Base-by-base conservation (phyloP, 2,797 vertebrate species). In the Urosaurus nigricauda region DNA sequence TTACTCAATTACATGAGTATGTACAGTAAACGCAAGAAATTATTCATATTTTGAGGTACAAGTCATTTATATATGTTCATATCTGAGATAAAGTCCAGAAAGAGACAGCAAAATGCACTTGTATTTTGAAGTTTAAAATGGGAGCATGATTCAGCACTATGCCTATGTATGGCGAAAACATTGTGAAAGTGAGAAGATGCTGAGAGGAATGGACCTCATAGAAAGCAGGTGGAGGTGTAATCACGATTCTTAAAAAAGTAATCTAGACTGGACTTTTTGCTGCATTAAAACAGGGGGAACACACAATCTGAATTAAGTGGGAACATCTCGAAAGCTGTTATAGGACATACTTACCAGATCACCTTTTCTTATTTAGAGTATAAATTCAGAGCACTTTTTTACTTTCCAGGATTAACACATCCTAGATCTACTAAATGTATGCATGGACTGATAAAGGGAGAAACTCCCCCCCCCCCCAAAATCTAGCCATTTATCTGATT, bases 71-170 rank as follows among this genome's bases (percentile, higher is more conserved):
- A 51, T 11, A 51, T 51, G 47, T 9, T 51, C 47, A 51, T 51
- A 8, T 51, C 47, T 43, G 19, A n/a, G 35, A 86, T 8, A 35
- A 21, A 40, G 2, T 8, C 24, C 21, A 56, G n/a, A 17, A 53
- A 47, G 26, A 53, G 3, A 2, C 2, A n/a, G 12, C 43, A 78
- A 26, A 26, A 51, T 53, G 8, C 5, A 7, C 68, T 14, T 35
- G 21, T 63, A 51, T 65, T 77, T 88, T 63, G n/a, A 63, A 19
- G 40, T 63, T 85, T 65, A 47, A 74, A 80, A 84, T 60, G 21
- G 32, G 43, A n/a, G 43, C 7, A 24, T 51, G n/a, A 85, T 80
- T 73, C 77, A 89, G 26, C 24, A 81, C 56, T 40, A 14, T 16
- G 1, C 43, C 6, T 47, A 47, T 79, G 5, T 85, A 43, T 29